A percentile compares a stretch with the other conserved stretches of the same genome.
Conservation (phyloP, 2,113 vertebrate species). For the rabbit (Oryctolagus cuniculus) region mOryCun1.1 NC_091437.1:6582501-6583000, state of each 20-base stretch:
- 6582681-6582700: slow-evolving; percentile 37
- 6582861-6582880: not conserved
- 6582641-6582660: not conserved
- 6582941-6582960: not conserved
- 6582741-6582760: not conserved
- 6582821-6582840: slow-evolving; percentile 41
- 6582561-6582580: not conserved
- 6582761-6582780: not conserved
- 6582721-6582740: slow-evolving; percentile 1
- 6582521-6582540: not conserved
- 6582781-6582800: slow-evolving; percentile 26
- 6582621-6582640: not conserved
- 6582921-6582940: not conserved
- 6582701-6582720: not conserved
- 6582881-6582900: not conserved
- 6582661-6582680: not conserved
- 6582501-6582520: not conserved
- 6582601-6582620: not conserved
- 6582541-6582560: not conserved
- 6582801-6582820: slow-evolving; percentile 53
- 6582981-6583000: not conserved
- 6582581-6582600: not conserved
- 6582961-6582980: too few relatives aligned
- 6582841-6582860: not conserved
- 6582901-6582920: not conserved